Percentiles rank a stretch among this genome's conserved stretches.
Evolutionary conservation across 2,888 invertebrate species (phyloP).

Genomic region (Cephus pygmeus): DNA sequence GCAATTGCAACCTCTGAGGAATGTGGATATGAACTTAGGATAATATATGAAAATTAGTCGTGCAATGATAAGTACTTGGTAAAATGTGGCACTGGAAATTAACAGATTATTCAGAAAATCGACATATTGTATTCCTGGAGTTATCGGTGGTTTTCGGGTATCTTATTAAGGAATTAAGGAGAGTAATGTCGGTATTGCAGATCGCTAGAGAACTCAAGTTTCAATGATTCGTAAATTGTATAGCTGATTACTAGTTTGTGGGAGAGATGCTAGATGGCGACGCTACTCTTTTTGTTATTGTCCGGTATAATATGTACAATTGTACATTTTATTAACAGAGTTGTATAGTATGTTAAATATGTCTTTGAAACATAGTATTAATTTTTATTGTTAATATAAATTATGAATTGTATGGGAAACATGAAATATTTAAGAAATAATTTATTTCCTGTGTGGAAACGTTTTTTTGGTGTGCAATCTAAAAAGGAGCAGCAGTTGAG

Average conservation of each 20-base stretch:
- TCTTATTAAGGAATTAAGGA: not conserved
- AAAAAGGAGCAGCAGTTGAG: constrained; percentile 34
- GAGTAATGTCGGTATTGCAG: not conserved
- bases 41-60: not conserved
- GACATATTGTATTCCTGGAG: not conserved
- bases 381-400: not conserved
- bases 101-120: not conserved
- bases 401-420: not conserved
- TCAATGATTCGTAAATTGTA: not conserved
- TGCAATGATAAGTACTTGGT: not conserved
- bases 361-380: not conserved
- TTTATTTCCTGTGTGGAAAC: not conserved
- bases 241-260: not conserved
- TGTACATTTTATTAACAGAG: not conserved
- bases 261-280: not conserved
- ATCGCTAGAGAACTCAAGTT: not conserved
- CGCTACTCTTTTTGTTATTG: not conserved
- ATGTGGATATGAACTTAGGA: not conserved
- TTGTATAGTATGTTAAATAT: not conserved
- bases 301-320: not conserved
- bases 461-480: not conserved
- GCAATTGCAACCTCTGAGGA: not conserved
- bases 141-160: not conserved
- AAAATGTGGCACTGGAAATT: not conserved
- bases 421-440: not conserved